These are phyloP conservation scores for Drosophila persimilis DNA, from an alignment of 1,140 invertebrate species.

Conservation along the genomic window DNA sequence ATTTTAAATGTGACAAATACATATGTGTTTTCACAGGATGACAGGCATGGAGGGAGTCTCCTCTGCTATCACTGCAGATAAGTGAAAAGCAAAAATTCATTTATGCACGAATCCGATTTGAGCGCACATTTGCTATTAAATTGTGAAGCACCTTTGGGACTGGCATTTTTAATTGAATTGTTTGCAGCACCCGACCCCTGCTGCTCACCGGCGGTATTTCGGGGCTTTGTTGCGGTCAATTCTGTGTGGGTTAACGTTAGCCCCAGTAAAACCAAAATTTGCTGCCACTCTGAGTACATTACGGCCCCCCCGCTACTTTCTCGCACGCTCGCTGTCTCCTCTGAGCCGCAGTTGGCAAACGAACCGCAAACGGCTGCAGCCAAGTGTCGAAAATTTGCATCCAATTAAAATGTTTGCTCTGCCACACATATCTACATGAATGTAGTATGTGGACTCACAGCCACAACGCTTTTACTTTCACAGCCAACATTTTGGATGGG, in stretches of 20 bases:
- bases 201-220: constrained; percentile 19
- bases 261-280: constrained; percentile 21
- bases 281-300: constrained; percentile 5
- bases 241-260: constrained; percentile 27
- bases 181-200: constrained; percentile 41
- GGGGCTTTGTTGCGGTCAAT: constrained; percentile 56
- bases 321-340: background rate
- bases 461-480: constrained; percentile 15
- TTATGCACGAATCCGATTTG: constrained; percentile 51
- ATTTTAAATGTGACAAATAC: constrained; percentile 58
- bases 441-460: background rate
- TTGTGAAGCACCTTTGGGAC: constrained; percentile 33
- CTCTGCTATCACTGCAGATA: constrained; percentile 19
- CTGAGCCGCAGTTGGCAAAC: constrained; percentile 36
- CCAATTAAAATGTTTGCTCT: constrained; percentile 65
- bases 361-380: constrained; percentile 34
- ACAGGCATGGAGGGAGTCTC: constrained; percentile 6
- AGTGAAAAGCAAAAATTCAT: constrained; percentile 57
- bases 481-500: constrained; percentile 20
- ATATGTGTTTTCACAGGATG: constrained; percentile 20
- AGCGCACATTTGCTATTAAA: constrained; percentile 20
- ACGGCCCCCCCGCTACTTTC: background rate
- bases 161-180: constrained; percentile 61
- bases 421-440: background rate
- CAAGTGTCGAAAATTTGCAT: constrained; percentile 63